These are phyloP conservation scores for Drosophila aff. DNA, from an alignment of 1,140 invertebrate species.

Conservation along the genomic window DNA sequence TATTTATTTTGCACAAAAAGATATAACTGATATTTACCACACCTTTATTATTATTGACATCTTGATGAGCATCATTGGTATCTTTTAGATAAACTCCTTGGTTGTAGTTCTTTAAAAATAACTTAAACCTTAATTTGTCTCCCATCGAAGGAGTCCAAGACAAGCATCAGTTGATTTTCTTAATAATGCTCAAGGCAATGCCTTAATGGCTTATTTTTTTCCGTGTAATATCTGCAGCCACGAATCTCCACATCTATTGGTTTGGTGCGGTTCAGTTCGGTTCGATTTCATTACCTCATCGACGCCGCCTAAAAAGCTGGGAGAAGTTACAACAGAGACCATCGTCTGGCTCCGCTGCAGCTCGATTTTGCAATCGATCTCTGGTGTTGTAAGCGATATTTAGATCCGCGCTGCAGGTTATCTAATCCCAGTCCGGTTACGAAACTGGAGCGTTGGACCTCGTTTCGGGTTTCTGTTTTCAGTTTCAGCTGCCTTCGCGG, in stretches of 20 bases:
- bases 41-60: too few species aligned
- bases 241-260: slow-evolving; percentile 61
- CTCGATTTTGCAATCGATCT: slow-evolving; percentile 57
- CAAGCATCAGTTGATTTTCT: not conserved
- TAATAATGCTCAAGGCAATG: too few species aligned
- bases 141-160: not conserved
- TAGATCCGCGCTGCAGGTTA: slow-evolving; percentile 51
- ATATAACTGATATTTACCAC: too few species aligned
- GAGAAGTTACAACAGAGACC: slow-evolving; percentile 71
- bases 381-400: slow-evolving; percentile 49
- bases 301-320: slow-evolving; percentile 68
- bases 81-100: not conserved
- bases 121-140: not conserved
- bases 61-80: not conserved
- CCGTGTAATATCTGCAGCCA: slow-evolving; percentile 33
- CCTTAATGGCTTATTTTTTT: slow-evolving; percentile 1
- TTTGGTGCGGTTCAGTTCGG: slow-evolving; percentile 51
- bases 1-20: too few species aligned
- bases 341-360: slow-evolving; percentile 62
- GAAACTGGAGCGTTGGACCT: slow-evolving; percentile 22
- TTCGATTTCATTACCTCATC: slow-evolving; percentile 80
- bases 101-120: not conserved
- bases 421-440: slow-evolving; percentile 28
- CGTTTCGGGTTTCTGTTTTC: slow-evolving; percentile 16
- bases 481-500: not conserved